These are phyloP conservation scores for Brachyopa scutellaris DNA, from an alignment of 2,888 invertebrate genomes.

Conservation along the genomic window DNA sequence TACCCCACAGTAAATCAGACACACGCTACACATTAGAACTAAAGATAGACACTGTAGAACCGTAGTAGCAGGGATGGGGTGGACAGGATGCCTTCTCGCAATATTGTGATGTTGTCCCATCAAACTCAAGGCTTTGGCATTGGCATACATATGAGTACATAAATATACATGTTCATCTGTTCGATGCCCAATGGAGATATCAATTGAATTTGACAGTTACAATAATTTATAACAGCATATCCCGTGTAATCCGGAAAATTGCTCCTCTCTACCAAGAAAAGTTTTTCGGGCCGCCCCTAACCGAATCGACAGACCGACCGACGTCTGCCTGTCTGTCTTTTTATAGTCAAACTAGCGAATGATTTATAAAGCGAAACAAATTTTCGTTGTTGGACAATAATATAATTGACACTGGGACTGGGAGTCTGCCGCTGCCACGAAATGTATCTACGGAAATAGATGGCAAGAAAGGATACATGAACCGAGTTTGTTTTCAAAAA, in stretches of 20 bases:
- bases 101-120: conserved; percentile 58
- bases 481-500: background rate
- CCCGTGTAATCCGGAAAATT: conserved; percentile 62
- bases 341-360: conserved; percentile 45
- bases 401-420: conserved; percentile 55
- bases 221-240: conserved; percentile 68
- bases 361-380: conserved; percentile 62
- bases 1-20: conserved; percentile 59
- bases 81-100: conserved; percentile 36
- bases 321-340: conserved; percentile 52
- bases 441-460: conserved; percentile 15
- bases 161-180: conserved; percentile 43
- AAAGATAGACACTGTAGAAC: conserved; percentile 19
- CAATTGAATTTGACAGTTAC: conserved; percentile 72
- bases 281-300: conserved; percentile 7
- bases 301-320: background rate
- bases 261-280: conserved; percentile 6
- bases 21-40: conserved; percentile 41
- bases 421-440: too few relatives aligned
- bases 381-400: conserved; percentile 54
- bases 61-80: background rate
- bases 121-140: conserved; percentile 24
- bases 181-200: conserved; percentile 68
- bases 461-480: conserved; percentile 9
- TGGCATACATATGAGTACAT: background rate